These are phyloP conservation scores for Raillietiella orientalis DNA, from an alignment of 2,888 invertebrate species.

Conservation along the genomic window DNA sequence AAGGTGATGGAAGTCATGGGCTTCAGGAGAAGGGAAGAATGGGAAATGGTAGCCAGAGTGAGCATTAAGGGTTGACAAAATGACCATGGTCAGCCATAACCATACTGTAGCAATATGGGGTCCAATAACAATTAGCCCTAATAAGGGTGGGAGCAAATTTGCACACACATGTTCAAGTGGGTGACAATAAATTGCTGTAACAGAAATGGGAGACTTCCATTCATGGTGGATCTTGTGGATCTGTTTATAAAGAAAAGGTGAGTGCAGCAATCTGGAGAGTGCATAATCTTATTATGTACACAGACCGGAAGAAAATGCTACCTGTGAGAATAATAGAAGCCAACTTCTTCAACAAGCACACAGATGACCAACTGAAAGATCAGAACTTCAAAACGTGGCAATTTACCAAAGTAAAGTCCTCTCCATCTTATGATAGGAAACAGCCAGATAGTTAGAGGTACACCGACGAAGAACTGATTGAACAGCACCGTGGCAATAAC, in stretches of 20 bases:
- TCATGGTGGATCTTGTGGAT: conserved; percentile 63
- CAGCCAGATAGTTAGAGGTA: conserved; percentile 25
- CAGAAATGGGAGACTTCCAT: conserved; percentile 59
- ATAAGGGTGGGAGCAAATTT: conserved; percentile 36
- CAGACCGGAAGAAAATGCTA: conserved; percentile 10
- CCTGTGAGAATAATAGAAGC: conserved; percentile 56
- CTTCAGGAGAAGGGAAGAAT: conserved; percentile 50
- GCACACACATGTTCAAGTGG: conserved; percentile 38
- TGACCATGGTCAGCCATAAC: conserved; percentile 46
- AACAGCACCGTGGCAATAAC: conserved; percentile 32
- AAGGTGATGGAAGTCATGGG: conserved; percentile 57
- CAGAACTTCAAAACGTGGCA: conserved; percentile 45
- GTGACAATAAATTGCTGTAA: conserved; percentile 44
- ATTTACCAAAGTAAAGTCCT: conserved; percentile 27
- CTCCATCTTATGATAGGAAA: conserved; percentile 28
- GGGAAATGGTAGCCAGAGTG: conserved; percentile 62
- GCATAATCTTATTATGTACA: neutral
- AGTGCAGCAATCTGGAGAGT: conserved; percentile 28
- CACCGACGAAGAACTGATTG: conserved; percentile 34
- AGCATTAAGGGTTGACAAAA: conserved; percentile 38
- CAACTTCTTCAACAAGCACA: conserved; percentile 39
- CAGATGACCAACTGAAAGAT: conserved; percentile 34
- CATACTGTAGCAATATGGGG: conserved; percentile 40
- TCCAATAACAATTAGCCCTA: conserved; percentile 24
- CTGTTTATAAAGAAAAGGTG: conserved; percentile 33